Conservation (phyloP, 2,888 invertebrate genomes). For the Galerucella pusilla region DNA sequence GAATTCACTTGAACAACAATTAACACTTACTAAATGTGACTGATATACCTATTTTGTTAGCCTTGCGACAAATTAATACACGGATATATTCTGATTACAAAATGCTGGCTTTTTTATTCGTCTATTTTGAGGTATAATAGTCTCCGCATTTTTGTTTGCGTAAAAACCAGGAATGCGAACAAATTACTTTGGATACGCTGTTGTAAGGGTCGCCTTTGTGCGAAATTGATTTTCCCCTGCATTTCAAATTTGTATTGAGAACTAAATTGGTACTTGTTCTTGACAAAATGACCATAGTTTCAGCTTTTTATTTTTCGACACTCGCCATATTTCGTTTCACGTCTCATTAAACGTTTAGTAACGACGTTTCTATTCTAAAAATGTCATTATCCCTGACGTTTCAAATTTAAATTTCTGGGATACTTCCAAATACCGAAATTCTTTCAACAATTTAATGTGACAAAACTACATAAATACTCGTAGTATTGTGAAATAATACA, state of each 20-base stretch:
- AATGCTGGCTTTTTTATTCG: slow-evolving; percentile 32
- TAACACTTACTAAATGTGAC: background rate
- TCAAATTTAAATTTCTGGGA: background rate
- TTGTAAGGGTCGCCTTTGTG: slow-evolving; percentile 39
- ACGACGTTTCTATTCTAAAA: slow-evolving; percentile 1
- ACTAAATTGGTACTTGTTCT: slow-evolving; percentile 41
- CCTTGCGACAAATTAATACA: slow-evolving; percentile 8
- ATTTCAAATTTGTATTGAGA: slow-evolving; percentile 39
- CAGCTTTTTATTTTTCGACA: slow-evolving; percentile 34
- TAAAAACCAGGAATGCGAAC: slow-evolving; percentile 36
- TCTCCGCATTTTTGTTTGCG: slow-evolving; percentile 36
- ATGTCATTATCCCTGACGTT: slow-evolving; percentile 5
- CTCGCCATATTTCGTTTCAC: slow-evolving; percentile 32
- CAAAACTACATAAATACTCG: background rate
- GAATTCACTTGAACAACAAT: background rate
- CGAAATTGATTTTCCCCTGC: slow-evolving; percentile 42
- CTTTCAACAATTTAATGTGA: background rate
- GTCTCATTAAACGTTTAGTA: slow-evolving; percentile 22
- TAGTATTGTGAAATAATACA: background rate
- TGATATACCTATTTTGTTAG: background rate
- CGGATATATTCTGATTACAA: slow-evolving; percentile 31
- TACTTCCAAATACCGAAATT: background rate
- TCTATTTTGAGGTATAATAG: slow-evolving; percentile 34
- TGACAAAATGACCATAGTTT: slow-evolving; percentile 39
- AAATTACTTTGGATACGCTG: slow-evolving; percentile 36